Evolutionary conservation across 2,888 invertebrate species (phyloP).

Genomic region (Proisotoma minuta): DNA sequence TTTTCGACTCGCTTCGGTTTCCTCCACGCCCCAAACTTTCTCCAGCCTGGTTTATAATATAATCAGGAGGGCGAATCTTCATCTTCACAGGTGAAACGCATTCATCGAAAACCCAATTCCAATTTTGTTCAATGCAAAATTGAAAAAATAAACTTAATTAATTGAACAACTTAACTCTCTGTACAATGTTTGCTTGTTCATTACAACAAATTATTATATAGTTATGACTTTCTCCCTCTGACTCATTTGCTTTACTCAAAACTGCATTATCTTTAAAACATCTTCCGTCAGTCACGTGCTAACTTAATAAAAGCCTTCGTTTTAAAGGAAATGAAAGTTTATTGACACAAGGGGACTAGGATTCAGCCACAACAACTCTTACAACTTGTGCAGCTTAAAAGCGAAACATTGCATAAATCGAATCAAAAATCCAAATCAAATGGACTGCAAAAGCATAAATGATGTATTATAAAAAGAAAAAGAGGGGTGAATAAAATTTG

Average conservation of each 20-base stretch:
- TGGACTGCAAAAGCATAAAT: constrained; percentile 8
- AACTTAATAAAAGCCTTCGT: constrained; percentile 1
- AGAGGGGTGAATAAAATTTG: constrained; percentile 2
- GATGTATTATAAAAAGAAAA: background rate
- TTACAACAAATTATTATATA: too few relatives aligned
- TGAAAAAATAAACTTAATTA: too few relatives aligned
- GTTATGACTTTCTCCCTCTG: too few relatives aligned
- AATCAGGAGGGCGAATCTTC: too few relatives aligned
- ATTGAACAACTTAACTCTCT: too few relatives aligned
- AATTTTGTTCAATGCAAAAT: too few relatives aligned
- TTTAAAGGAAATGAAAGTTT: constrained; percentile 3
- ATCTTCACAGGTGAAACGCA: too few relatives aligned
- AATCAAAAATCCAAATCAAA: constrained; percentile 14
- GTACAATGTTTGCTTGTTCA: too few relatives aligned
- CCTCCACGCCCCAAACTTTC: too few relatives aligned
- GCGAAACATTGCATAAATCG: background rate
- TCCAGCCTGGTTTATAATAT: too few relatives aligned
- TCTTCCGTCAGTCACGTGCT: background rate
- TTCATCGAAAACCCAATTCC: too few relatives aligned
- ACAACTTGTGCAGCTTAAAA: background rate
- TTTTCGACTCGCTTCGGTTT: background rate
- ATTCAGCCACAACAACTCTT: background rate
- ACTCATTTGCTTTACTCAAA: background rate
- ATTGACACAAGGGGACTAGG: background rate
- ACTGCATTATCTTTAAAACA: background rate